These are phyloP conservation scores for Pseudococcus longispinus DNA, from an alignment of 2,888 invertebrate genomes.

Conservation along the genomic window DNA sequence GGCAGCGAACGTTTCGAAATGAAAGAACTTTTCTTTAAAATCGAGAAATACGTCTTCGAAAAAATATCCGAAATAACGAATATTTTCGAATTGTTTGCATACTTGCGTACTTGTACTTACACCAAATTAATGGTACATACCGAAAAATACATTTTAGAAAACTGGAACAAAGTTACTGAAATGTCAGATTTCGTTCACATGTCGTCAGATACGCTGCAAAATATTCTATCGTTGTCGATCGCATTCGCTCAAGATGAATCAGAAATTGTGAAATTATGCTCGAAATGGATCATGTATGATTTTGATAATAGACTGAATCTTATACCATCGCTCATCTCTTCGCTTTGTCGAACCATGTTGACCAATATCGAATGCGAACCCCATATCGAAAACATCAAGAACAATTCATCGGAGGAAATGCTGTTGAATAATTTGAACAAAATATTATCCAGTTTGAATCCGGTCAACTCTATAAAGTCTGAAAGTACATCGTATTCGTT, in stretches of 20 bases:
- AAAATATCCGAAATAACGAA: neutral
- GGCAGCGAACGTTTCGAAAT: constrained; percentile 8
- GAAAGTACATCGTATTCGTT: neutral
- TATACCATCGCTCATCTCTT: neutral
- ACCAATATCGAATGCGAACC: neutral
- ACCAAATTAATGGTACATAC: neutral
- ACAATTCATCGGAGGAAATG: neutral
- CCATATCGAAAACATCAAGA: neutral
- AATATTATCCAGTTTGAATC: neutral
- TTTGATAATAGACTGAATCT: neutral
- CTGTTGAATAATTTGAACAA: neutral
- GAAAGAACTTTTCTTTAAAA: neutral
- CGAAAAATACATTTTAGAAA: neutral
- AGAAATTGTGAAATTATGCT: neutral
- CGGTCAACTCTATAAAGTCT: neutral
- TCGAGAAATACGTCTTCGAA: neutral
- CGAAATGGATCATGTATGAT: constrained; percentile 5
- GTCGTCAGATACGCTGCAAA: neutral
- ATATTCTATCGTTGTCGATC: neutral
- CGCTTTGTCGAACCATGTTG: neutral
- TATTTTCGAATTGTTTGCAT: constrained; percentile 8
- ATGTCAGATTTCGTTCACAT: neutral
- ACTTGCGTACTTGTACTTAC: neutral
- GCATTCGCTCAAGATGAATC: neutral
- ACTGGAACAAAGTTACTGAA: neutral